Conservation (phyloP, 1,140 invertebrate genomes). For the Procambarus virginalis region DNA sequence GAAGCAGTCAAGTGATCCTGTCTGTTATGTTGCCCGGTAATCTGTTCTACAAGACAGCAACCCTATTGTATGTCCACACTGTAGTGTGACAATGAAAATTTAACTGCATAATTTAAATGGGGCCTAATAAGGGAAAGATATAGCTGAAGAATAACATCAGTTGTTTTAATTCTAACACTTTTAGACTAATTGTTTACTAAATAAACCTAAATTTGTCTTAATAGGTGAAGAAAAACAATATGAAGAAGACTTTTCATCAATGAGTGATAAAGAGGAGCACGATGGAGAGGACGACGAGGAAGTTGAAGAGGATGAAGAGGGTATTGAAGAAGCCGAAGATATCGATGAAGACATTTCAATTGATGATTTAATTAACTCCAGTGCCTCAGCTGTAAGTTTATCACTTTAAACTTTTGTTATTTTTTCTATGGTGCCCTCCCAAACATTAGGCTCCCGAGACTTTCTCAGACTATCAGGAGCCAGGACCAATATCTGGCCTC, state of each 20-base stretch:
- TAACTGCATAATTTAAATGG: no score
- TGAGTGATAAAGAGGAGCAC: conserved; percentile 45
- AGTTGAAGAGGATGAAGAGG: conserved; percentile 20
- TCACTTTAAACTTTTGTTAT: background rate
- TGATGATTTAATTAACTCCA: conserved; percentile 41
- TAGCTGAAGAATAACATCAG: background rate
- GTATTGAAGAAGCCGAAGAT: conserved; percentile 45
- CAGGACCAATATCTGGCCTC: no score
- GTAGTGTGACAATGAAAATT: background rate
- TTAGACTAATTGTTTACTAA: background rate
- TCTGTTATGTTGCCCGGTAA: no score
- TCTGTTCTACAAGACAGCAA: no score
- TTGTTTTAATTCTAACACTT: background rate
- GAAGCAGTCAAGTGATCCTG: no score
- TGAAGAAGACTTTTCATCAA: conserved; percentile 51
- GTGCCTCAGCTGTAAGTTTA: conserved; percentile 36
- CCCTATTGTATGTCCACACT: background rate
- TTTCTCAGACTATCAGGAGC: no score
- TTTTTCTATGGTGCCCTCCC: no score
- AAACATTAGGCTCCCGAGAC: no score
- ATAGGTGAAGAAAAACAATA: conserved; percentile 46
- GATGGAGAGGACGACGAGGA: conserved; percentile 43
- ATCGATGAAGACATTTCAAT: conserved; percentile 32
- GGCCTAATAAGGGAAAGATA: no score
- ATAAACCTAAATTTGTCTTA: background rate